Evolutionary conservation across 2,888 invertebrate species (phyloP).

Genomic region (Sepiola atlantica): DNA sequence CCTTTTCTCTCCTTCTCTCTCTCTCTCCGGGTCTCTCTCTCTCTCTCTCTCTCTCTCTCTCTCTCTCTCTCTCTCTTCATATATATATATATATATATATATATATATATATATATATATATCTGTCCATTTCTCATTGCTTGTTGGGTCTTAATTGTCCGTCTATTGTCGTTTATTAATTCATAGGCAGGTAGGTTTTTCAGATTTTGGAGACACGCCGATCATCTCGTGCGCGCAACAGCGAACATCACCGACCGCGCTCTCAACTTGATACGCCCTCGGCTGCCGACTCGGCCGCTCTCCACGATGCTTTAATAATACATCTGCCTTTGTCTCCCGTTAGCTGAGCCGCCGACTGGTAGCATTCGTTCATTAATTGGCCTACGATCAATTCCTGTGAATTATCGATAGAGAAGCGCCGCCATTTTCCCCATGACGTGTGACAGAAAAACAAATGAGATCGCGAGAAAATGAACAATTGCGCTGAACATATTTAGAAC

Average conservation of each 20-base stretch:
- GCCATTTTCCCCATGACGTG: not conserved
- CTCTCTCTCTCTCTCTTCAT: not conserved
- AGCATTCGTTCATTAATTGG: not conserved
- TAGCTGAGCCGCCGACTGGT: not conserved
- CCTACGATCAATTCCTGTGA: not conserved
- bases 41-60: not conserved
- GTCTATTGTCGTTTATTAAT: not conserved
- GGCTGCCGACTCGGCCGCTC: not conserved
- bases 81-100: not conserved
- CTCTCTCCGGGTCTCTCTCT: too few species aligned
- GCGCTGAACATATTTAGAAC: too few species aligned
- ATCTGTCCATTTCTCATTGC: not conserved
- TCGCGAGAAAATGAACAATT: too few species aligned
- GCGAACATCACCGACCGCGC: not conserved
- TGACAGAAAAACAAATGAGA: not conserved
- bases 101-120: not conserved
- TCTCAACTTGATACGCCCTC: conserved; percentile 10
- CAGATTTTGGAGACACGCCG: conserved; percentile 15
- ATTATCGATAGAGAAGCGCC: not conserved
- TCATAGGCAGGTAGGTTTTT: not conserved
- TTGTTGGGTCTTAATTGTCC: not conserved
- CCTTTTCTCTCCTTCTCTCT: not conserved
- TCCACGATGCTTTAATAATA: not conserved
- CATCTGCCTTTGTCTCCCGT: not conserved
- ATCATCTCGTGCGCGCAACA: not conserved